Conservation (phyloP, 2,888 invertebrate species). For the Panzeria rudis region DNA sequence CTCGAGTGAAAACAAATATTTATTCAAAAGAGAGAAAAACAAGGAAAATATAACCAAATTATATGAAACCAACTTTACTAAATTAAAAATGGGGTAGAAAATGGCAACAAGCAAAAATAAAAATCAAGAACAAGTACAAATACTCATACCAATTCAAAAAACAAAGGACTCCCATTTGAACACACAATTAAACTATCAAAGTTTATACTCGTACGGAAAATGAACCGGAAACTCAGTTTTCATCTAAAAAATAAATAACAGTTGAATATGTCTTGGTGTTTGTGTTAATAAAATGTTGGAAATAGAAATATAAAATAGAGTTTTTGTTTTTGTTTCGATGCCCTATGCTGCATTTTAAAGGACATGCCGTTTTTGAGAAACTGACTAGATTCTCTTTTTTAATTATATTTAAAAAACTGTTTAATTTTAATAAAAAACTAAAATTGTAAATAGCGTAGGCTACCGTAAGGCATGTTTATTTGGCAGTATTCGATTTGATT, state of each 20-base stretch:
- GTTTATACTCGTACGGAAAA: constrained; percentile 23
- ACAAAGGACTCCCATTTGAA: not conserved
- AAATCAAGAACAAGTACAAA: constrained; percentile 40
- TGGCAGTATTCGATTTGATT: too few species aligned
- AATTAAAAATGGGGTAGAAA: constrained; percentile 38
- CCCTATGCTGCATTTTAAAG: not conserved
- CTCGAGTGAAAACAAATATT: constrained; percentile 28
- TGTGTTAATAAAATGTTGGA: not conserved
- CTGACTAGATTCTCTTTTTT: too few species aligned
- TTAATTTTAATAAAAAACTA: not conserved
- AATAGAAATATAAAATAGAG: not conserved
- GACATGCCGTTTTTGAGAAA: not conserved
- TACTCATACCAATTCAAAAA: constrained; percentile 3
- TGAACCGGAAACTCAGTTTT: constrained; percentile 47
- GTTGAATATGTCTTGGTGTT: not conserved
- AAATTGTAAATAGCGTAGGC: too few species aligned
- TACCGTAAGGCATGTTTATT: too few species aligned
- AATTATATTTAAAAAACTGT: not conserved
- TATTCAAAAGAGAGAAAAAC: not conserved
- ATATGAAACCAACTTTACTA: constrained; percentile 39
- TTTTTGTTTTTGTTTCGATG: not conserved
- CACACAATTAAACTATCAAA: not conserved
- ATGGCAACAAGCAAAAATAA: constrained; percentile 22
- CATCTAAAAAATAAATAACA: not conserved
- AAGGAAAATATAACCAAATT: constrained; percentile 27